Conservation (phyloP, 2,797 vertebrate genomes). For the Eulemur rubriventer region DNA sequence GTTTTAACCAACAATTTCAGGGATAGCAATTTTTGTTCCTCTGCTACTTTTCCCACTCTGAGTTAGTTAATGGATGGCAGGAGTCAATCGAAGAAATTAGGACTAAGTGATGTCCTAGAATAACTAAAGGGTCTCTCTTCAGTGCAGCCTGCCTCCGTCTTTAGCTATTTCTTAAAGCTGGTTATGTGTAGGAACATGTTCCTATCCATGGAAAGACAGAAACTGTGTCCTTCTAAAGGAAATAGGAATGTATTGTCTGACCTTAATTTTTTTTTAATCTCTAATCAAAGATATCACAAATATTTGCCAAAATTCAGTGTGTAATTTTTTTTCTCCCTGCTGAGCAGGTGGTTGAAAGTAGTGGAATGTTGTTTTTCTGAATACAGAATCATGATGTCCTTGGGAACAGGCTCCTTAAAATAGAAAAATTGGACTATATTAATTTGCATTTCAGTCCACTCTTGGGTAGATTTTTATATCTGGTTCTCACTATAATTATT, state of each 20-base stretch:
- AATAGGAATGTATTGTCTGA: background rate
- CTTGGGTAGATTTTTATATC: slow-evolving; percentile 38
- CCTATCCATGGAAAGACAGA: background rate
- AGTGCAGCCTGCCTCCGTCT: background rate
- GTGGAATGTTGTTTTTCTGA: slow-evolving; percentile 59
- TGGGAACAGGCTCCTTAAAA: slow-evolving; percentile 59
- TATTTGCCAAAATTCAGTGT: slow-evolving; percentile 38
- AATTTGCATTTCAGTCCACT: slow-evolving; percentile 54
- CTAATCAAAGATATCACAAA: slow-evolving; percentile 34
- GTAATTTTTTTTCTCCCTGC: background rate
- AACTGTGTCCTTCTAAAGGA: slow-evolving; percentile 12
- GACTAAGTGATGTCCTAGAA: background rate
- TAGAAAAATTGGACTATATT: slow-evolving; percentile 35
- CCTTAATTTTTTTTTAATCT: background rate
- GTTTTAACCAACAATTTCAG: background rate
- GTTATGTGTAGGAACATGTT: background rate
- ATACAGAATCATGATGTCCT: slow-evolving; percentile 42
- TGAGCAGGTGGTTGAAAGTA: slow-evolving; percentile 57
- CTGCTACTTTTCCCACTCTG: background rate
- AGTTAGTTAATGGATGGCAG: background rate
- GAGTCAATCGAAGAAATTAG: background rate
- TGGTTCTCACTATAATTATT: slow-evolving; percentile 46
- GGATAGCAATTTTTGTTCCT: background rate
- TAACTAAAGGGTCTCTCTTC: slow-evolving; percentile 21
- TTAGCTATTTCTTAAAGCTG: background rate